A percentile compares a stretch with the other conserved stretches of the same genome.
Evolutionary conservation across 2,113 vertebrate genomes (phyloP).

Genomic region (Ardeotis arabs): DNA sequence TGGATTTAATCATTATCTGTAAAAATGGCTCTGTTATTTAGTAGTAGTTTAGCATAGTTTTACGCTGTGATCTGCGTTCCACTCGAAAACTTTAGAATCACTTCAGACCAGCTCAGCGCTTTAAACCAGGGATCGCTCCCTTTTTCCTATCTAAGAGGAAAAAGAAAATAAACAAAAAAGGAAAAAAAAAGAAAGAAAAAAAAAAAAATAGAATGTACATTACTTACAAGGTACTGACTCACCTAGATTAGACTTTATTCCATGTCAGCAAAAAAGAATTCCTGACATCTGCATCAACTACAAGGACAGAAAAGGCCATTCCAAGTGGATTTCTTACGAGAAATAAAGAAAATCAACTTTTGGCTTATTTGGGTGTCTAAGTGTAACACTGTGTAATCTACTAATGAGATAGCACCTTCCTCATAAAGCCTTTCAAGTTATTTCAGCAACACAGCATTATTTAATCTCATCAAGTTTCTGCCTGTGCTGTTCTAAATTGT

Average conservation of each 20-base stretch:
- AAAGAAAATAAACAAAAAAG: background rate
- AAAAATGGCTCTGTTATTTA: background rate
- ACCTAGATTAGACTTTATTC: constrained; percentile 66
- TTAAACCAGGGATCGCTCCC: background rate
- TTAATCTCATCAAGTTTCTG: background rate
- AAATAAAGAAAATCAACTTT: constrained; percentile 26
- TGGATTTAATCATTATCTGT: background rate
- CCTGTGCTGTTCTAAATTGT: background rate
- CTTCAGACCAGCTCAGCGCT: background rate
- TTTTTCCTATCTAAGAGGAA: background rate
- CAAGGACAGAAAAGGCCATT: constrained; percentile 32
- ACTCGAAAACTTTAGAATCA: constrained; percentile 2
- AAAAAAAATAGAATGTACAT: background rate
- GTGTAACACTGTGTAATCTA: background rate
- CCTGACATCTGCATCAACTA: constrained; percentile 65
- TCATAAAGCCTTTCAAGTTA: background rate
- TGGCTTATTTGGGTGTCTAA: background rate
- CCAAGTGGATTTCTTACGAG: constrained; percentile 12
- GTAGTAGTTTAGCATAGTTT: constrained; percentile 34
- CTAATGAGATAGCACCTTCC: background rate
- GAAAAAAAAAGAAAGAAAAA: no score
- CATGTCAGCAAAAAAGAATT: constrained; percentile 71
- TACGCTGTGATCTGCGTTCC: constrained; percentile 10
- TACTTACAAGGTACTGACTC: constrained; percentile 71
- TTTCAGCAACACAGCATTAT: background rate